Percentiles rank a stretch among this genome's conserved stretches.
phyloP scores from a whole-genome alignment of 1,140 invertebrate species.

The Brachionus calyciflorus region DNA sequence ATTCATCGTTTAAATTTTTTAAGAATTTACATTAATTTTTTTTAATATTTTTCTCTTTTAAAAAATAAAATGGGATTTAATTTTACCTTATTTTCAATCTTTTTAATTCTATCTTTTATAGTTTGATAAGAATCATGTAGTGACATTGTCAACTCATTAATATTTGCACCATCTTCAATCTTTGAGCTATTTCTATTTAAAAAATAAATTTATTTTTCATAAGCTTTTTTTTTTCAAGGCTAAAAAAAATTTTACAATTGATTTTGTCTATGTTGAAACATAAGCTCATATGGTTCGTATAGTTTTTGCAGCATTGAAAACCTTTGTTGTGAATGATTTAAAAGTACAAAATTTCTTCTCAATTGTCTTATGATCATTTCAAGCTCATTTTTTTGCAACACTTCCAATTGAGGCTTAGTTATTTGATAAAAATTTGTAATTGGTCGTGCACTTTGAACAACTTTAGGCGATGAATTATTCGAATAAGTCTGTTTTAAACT shows the following conservation, averaged over 20 bases:
- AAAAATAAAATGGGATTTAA: too few relatives aligned
- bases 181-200: conserved; percentile 5
- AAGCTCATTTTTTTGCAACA: conserved; percentile 35
- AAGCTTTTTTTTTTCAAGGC: background rate
- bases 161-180: background rate
- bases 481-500: background rate
- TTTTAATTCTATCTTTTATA: conserved; percentile 35
- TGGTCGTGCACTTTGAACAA: background rate
- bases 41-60: too few relatives aligned
- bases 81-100: conserved; percentile 20
- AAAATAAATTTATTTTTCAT: too few relatives aligned
- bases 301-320: conserved; percentile 16
- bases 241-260: conserved; percentile 18
- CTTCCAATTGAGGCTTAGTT: conserved; percentile 2
- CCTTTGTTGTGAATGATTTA: conserved; percentile 45
- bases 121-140: conserved; percentile 40
- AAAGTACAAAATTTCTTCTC: conserved; percentile 34
- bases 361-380: conserved; percentile 44
- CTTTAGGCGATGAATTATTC: background rate
- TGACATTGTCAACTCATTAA: background rate
- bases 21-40: too few relatives aligned
- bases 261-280: conserved; percentile 22
- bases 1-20: too few relatives aligned
- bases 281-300: conserved; percentile 31
- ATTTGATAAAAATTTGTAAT: conserved; percentile 9